Evolutionary conservation across 1,140 invertebrate species (phyloP), one percentile per base, ranked within the genome.

Genomic region (Ericerus pela): DNA sequence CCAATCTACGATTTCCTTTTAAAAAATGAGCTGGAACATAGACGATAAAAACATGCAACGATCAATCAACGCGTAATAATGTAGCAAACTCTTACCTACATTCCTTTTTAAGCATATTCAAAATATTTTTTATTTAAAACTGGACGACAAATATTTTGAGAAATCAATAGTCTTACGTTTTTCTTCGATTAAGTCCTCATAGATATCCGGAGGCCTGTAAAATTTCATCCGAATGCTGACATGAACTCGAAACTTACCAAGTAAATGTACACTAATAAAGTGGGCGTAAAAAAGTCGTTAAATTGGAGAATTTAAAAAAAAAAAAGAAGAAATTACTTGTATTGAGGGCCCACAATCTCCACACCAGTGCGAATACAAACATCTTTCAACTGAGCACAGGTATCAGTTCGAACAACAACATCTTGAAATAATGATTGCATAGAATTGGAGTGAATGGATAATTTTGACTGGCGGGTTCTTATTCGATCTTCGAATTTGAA

Each of bases 61-160:
- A n/a, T n/a, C n/a, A n/a, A n/a, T n/a, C n/a, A n/a, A n/a, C n/a
- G n/a, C n/a, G n/a, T n/a, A n/a, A n/a, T n/a, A n/a, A n/a, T n/a
- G n/a, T n/a, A n/a, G n/a, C n/a, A n/a, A n/a, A n/a, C n/a, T n/a
- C n/a, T n/a, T n/a, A n/a, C n/a, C n/a, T n/a, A n/a, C n/a, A n/a
- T n/a, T n/a, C n/a, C n/a, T n/a, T n/a, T n/a, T n/a, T n/a, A n/a
- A n/a, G n/a, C n/a, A n/a, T n/a, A n/a, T n/a, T n/a, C n/a, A n/a
- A n/a, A n/a, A n/a, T n/a, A n/a, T n/a, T n/a, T n/a, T n/a, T n/a
- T n/a, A n/a, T n/a, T n/a, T n/a, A n/a, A n/a, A n/a, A n/a, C n/a
- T n/a, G n/a, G n/a, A n/a, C n/a, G n/a, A n/a, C n/a, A 47, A 10
- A 47, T 47, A 47, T 24, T 47, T 47, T 24, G 41, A 47, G 26